Conservation (phyloP, 2,113 vertebrate genomes). For the Sander vitreus region DNA sequence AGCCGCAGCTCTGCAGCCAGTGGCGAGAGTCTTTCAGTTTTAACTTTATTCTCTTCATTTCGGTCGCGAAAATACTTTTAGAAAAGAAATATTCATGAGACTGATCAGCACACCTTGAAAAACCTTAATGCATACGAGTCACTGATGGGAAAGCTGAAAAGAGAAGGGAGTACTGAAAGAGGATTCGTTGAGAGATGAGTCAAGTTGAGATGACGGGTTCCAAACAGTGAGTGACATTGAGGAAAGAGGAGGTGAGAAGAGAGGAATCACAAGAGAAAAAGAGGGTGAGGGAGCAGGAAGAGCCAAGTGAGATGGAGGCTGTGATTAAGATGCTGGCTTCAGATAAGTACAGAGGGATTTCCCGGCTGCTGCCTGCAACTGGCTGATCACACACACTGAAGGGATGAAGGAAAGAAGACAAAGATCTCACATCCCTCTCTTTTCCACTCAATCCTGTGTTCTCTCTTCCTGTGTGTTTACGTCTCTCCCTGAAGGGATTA, state of each 20-base stretch:
- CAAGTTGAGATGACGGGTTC: slow-evolving; percentile 36
- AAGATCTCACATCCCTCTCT: slow-evolving; percentile 73
- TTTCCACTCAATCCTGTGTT: slow-evolving; percentile 68
- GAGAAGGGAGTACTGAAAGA: slow-evolving; percentile 31
- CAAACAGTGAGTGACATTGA: slow-evolving; percentile 43
- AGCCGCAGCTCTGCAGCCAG: slow-evolving; percentile 17
- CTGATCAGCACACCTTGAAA: slow-evolving; percentile 25
- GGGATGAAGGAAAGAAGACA: slow-evolving; percentile 74
- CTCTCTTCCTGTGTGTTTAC: slow-evolving; percentile 63
- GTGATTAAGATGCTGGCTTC: slow-evolving; percentile 72
- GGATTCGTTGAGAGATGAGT: slow-evolving; percentile 50
- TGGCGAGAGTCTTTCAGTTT: neutral
- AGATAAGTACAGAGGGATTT: slow-evolving; percentile 72
- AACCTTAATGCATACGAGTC: slow-evolving; percentile 32
- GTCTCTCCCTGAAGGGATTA: slow-evolving; percentile 74
- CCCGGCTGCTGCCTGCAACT: slow-evolving; percentile 64
- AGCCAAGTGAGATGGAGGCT: slow-evolving; percentile 70
- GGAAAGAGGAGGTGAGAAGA: slow-evolving; percentile 42
- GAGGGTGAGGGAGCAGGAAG: slow-evolving; percentile 52
- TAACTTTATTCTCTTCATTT: slow-evolving; percentile 29
- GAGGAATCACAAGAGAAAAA: slow-evolving; percentile 27
- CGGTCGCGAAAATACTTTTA: slow-evolving; percentile 22
- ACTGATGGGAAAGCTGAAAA: slow-evolving; percentile 39
- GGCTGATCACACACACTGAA: slow-evolving; percentile 67
- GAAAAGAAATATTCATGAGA: neutral